Evolutionary conservation across 2,113 vertebrate species (phyloP).

Genomic region (Pavo muticus): DNA sequence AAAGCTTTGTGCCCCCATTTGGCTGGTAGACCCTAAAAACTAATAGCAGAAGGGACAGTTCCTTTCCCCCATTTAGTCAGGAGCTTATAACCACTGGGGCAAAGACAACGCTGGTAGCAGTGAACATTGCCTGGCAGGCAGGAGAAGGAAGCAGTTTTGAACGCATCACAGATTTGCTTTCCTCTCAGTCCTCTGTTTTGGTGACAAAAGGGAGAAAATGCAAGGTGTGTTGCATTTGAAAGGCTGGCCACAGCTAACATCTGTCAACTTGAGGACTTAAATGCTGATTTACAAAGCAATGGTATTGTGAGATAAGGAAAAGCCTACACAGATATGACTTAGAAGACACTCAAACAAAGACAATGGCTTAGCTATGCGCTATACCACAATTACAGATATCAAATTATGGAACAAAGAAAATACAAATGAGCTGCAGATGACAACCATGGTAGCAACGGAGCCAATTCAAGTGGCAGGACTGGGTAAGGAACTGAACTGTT

Average conservation of each 20-base stretch:
- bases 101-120: neutral
- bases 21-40: neutral
- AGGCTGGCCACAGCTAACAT: neutral
- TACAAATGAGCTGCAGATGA: neutral
- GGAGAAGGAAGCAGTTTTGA: neutral
- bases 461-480: neutral
- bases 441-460: accelerated
- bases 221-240: neutral
- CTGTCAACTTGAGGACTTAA: neutral
- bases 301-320: neutral
- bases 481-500: neutral
- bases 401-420: neutral
- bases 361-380: neutral
- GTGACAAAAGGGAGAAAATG: neutral
- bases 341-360: neutral
- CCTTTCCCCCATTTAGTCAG: neutral
- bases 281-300: neutral
- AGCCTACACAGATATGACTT: neutral
- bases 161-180: neutral
- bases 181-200: neutral
- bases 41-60: neutral
- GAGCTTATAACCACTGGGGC: neutral
- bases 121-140: neutral
- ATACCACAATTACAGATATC: neutral
- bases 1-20: neutral